Base-by-base conservation (phyloP, 2,888 invertebrate species). In the Antitype chi region DNA sequence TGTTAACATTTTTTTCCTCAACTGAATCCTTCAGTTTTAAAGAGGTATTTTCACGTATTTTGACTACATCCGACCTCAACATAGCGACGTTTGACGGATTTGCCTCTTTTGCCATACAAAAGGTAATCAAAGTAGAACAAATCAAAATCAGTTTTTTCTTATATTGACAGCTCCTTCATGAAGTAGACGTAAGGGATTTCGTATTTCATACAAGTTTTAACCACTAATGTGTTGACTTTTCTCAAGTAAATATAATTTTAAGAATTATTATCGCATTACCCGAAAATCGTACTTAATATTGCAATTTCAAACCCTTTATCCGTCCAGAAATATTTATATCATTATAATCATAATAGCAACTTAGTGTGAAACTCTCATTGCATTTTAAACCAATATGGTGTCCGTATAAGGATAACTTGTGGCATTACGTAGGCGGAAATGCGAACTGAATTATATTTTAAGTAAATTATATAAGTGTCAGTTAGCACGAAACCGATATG, bases 391-490 rank as follows among this genome's bases (percentile, higher is more conserved):
- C 20, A 64, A 74, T 43, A 43, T 23, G 8, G 49, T 63, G 32
- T 43, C n/a, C 28, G 25, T 60, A 9, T 60, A 25, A 25, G 64
- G 25, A 55, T 55, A 76, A 72, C 25, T 43, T 68, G 59, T 43
- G 60, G 53, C 11, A 47, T 64, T 23, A 69, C 60, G 66, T 64
- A 70, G 69, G 38, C 69, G 81, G 81, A 76, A 80, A 71, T 55
- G 20, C 68, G 38, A 68, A 69, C 25, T 63, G 20, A 69, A 78
- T 63, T 59, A 68, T 59, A 66, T 76, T 80, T 80, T 49, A 53
- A 28, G 53, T 63, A 76, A 63, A 75, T 80, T 70, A 81, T 72
- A 76, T 59, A 69, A 78, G 59, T 66, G 47, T 59, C 69, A 23
- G 38, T 71, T 32, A 59, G 8, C 76, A 81, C 60, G 72, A 69